Evolutionary conservation across 1,140 invertebrate genomes (phyloP).

Genomic region (Frieseomelitta varia): DNA sequence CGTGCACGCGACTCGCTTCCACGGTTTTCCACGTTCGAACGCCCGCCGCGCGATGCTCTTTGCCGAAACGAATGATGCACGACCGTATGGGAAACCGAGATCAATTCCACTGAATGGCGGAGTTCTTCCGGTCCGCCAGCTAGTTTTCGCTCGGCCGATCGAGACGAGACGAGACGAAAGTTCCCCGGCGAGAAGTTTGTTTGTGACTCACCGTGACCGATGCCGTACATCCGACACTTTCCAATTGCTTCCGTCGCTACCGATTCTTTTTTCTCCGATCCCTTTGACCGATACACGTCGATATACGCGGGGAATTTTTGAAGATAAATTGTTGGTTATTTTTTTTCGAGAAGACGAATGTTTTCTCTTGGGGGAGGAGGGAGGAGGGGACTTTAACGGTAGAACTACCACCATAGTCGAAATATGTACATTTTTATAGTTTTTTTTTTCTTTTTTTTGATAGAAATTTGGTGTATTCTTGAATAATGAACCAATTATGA

Average conservation of each 20-base stretch:
- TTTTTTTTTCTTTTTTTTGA: too few relatives aligned
- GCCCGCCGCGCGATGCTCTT: slow-evolving; percentile 20
- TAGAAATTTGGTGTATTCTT: too few relatives aligned
- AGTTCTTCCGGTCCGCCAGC: not conserved
- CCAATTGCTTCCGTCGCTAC: not conserved
- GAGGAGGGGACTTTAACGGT: too few relatives aligned
- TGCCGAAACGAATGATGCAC: slow-evolving; percentile 21
- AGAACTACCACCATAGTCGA: too few relatives aligned
- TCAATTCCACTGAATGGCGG: slow-evolving; percentile 12
- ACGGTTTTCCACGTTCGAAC: slow-evolving; percentile 22
- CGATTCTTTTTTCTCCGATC: not conserved
- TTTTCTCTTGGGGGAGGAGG: too few relatives aligned
- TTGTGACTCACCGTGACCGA: not conserved
- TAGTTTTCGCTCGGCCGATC: not conserved
- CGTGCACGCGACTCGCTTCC: slow-evolving; percentile 11
- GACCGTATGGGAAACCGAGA: slow-evolving; percentile 24
- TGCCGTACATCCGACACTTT: not conserved
- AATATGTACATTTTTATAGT: too few relatives aligned
- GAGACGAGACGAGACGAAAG: slow-evolving; percentile 20
- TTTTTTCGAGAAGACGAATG: too few relatives aligned
- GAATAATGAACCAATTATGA: too few relatives aligned
- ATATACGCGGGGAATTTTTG: not conserved
- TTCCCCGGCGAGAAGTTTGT: not conserved
- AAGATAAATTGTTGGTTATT: not conserved
- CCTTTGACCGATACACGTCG: not conserved